Evolutionary conservation across 2,888 invertebrate genomes (phyloP).

Genomic region (Lepidocyrtoides sp.): DNA sequence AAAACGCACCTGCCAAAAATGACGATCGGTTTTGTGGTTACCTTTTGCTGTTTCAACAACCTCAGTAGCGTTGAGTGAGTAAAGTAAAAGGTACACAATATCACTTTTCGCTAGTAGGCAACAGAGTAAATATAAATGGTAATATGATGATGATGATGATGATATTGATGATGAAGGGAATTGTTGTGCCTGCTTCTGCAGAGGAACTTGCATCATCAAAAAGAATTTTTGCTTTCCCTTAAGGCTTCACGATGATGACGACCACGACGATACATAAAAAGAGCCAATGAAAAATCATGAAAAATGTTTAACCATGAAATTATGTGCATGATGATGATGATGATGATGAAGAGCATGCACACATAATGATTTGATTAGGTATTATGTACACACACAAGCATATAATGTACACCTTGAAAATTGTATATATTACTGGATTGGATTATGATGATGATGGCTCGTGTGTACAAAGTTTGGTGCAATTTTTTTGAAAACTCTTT

Average conservation of each 20-base stretch:
- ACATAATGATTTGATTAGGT: slow-evolving; percentile 19
- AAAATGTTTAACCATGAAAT: slow-evolving; percentile 72
- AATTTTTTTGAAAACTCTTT: slow-evolving; percentile 36
- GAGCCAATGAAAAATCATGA: slow-evolving; percentile 71
- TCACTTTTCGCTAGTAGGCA: slow-evolving; percentile 16
- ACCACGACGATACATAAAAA: background rate
- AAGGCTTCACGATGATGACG: slow-evolving; percentile 60
- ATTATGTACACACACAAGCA: slow-evolving; percentile 11
- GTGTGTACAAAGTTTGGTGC: background rate
- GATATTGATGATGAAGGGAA: slow-evolving; percentile 1
- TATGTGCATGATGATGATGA: slow-evolving; percentile 28
- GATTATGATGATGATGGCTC: background rate
- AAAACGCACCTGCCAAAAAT: slow-evolving; percentile 76
- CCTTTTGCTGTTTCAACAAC: slow-evolving; percentile 31
- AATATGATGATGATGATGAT: slow-evolving; percentile 30
- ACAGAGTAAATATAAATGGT: slow-evolving; percentile 60
- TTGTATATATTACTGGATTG: slow-evolving; percentile 39
- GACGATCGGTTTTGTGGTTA: slow-evolving; percentile 59
- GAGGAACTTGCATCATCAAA: slow-evolving; percentile 17
- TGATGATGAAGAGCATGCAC: slow-evolving; percentile 27
- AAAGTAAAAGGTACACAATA: background rate
- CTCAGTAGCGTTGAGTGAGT: background rate
- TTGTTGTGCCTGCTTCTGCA: background rate
- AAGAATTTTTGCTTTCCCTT: slow-evolving; percentile 64
- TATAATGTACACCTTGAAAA: slow-evolving; percentile 24